Percentiles rank a stretch among this genome's conserved stretches.
phyloP scores from a whole-genome alignment of 53 echinoderm and acorn worm genomes.

The Holothuria leucospilota region DNA sequence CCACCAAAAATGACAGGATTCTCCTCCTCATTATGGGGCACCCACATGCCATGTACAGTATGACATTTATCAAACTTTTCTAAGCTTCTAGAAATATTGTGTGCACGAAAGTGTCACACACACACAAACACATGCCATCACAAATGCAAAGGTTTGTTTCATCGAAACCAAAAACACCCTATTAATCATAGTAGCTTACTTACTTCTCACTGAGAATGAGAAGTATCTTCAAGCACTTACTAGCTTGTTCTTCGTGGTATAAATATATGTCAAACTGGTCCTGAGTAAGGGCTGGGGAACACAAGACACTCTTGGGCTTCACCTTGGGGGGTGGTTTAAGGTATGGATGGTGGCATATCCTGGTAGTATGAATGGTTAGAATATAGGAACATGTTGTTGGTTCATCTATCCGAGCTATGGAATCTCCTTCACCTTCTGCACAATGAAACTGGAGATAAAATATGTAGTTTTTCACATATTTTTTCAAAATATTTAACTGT shows the following conservation, averaged over 20 bases:
- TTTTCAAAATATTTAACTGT: neutral
- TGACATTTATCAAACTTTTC: too few species aligned
- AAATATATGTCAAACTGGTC: conserved; percentile 83
- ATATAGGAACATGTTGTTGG: conserved; percentile 89
- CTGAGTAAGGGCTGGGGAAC: conserved; percentile 87
- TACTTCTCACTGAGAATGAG: too few species aligned
- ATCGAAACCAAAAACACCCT: too few species aligned
- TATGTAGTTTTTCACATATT: neutral
- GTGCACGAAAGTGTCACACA: too few species aligned
- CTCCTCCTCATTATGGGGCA: too few species aligned
- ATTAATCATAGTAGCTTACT: too few species aligned
- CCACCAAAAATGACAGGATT: too few species aligned
- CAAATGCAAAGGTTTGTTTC: too few species aligned
- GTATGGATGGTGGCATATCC: conserved; percentile 95
- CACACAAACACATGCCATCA: too few species aligned
- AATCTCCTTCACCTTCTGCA: conserved; percentile 83
- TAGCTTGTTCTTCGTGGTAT: conserved; percentile 39
- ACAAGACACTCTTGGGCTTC: conserved; percentile 83
- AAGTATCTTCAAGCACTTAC: conserved; percentile 17
- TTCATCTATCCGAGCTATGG: conserved; percentile 84
- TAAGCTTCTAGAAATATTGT: too few species aligned
- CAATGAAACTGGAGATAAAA: conserved; percentile 77
- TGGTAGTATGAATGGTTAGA: conserved; percentile 86
- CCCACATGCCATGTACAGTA: too few species aligned
- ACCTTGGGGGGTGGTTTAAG: conserved; percentile 86